Conservation (phyloP, 1,140 invertebrate species). For the Zaprionus capensis region DNA sequence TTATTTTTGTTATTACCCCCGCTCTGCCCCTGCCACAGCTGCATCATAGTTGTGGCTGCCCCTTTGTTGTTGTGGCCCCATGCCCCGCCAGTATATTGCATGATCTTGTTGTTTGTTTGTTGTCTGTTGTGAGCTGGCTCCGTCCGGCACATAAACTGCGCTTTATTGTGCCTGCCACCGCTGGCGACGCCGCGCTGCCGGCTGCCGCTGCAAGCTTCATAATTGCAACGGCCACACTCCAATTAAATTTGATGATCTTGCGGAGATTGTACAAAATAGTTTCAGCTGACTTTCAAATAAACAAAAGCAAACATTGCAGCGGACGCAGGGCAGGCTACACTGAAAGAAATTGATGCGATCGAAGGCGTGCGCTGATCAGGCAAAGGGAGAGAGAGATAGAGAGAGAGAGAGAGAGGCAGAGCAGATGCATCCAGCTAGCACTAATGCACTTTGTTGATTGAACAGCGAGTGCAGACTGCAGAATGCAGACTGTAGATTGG, state of each 20-base stretch:
- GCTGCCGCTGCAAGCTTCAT: slow-evolving; percentile 37
- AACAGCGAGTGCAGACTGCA: neutral
- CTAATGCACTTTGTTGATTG: slow-evolving; percentile 6
- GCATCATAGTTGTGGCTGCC: slow-evolving; percentile 26
- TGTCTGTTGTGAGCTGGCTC: slow-evolving; percentile 16
- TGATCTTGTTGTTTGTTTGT: slow-evolving; percentile 51
- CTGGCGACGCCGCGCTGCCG: slow-evolving; percentile 23
- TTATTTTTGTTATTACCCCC: slow-evolving; percentile 69
- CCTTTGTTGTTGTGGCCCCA: slow-evolving; percentile 13
- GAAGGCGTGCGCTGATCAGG: neutral
- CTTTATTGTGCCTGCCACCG: slow-evolving; percentile 61
- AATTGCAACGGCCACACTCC: slow-evolving; percentile 80
- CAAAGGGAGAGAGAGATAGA: neutral
- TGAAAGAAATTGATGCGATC: neutral
- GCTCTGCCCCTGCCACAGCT: slow-evolving; percentile 17
- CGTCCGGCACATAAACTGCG: slow-evolving; percentile 62
- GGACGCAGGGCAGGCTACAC: slow-evolving; percentile 18
- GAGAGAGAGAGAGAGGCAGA: neutral
- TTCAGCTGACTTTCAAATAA: slow-evolving; percentile 67
- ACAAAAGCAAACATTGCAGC: slow-evolving; percentile 53
- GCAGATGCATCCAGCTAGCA: neutral
- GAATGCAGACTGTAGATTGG: slow-evolving; percentile 5
- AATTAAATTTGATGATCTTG: slow-evolving; percentile 82
- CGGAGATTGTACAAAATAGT: slow-evolving; percentile 64
- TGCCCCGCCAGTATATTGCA: slow-evolving; percentile 30